A percentile compares a stretch with the other conserved stretches of the same genome.
These are phyloP conservation scores for Megastigmus dorsalis DNA, from an alignment of 2,888 invertebrate species.

Conservation along the genomic window DNA sequence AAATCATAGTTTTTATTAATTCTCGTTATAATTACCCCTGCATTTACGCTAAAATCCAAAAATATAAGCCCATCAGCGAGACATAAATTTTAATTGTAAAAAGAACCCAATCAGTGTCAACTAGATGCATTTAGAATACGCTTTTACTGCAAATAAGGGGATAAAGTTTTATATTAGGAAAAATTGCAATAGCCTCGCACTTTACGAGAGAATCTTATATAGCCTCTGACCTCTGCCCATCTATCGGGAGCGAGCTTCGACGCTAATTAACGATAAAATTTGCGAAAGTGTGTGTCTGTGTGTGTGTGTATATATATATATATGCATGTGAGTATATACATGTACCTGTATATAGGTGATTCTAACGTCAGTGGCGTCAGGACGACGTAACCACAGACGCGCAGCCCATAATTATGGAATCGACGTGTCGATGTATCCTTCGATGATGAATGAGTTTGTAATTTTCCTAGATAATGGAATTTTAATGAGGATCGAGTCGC, in stretches of 20 bases:
- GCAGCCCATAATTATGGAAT: conserved; percentile 26
- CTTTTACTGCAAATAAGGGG: conserved; percentile 12
- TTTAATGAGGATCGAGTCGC: conserved; percentile 10
- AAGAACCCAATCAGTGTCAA: not conserved
- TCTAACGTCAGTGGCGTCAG: too few species aligned
- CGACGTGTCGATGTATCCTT: conserved; percentile 1
- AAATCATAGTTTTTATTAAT: too few species aligned
- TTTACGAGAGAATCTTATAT: not conserved
- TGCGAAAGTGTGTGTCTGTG: not conserved
- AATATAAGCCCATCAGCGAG: too few species aligned
- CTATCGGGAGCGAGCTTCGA: not conserved
- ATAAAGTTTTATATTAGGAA: not conserved
- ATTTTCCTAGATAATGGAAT: conserved; percentile 40
- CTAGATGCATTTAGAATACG: not conserved
- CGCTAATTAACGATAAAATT: conserved; percentile 38
- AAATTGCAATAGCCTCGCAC: not conserved
- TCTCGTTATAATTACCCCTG: too few species aligned
- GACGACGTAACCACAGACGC: too few species aligned
- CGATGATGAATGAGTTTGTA: conserved; percentile 35
- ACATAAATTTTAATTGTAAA: not conserved
- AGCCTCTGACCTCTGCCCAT: conserved; percentile 3
- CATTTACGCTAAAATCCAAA: too few species aligned
- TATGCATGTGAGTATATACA: too few species aligned
- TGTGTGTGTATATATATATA: too few species aligned
- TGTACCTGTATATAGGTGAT: too few species aligned